phyloP scores from a whole-genome alignment of 2,888 invertebrate genomes.

The Antheraea yamamai region DNA sequence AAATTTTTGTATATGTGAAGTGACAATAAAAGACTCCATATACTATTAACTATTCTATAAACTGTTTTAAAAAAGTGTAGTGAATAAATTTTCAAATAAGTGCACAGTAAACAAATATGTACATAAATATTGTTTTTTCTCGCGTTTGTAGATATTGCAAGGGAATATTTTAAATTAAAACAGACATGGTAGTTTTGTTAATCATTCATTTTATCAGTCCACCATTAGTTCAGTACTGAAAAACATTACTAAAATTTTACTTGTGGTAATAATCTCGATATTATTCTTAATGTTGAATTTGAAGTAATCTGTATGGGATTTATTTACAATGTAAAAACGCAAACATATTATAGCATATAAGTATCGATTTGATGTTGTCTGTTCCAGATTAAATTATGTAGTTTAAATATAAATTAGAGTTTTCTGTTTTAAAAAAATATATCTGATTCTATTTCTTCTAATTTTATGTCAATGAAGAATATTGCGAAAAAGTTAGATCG shows the following conservation, averaged over 20 bases:
- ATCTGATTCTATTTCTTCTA: background rate
- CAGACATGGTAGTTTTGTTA: too few species aligned
- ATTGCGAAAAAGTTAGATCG: slow-evolving; percentile 75
- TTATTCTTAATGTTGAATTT: background rate
- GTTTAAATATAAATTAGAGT: background rate
- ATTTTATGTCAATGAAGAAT: slow-evolving; percentile 5
- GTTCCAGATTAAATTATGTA: background rate
- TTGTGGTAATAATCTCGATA: background rate
- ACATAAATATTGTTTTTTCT: too few species aligned
- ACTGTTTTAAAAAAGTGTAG: too few species aligned
- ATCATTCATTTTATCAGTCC: too few species aligned
- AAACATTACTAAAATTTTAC: background rate
- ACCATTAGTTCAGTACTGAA: background rate
- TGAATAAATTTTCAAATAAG: too few species aligned
- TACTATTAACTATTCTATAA: too few species aligned
- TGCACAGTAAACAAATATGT: too few species aligned
- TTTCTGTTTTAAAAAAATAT: background rate
- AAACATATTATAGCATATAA: background rate
- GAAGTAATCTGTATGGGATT: background rate
- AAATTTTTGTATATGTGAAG: too few species aligned
- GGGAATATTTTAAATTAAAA: too few species aligned
- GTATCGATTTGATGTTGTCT: background rate
- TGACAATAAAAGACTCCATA: too few species aligned
- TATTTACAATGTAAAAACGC: background rate
- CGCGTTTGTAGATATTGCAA: too few species aligned